Evolutionary conservation across 2,797 vertebrate genomes (phyloP).

Genomic region (Morelia viridis): DNA sequence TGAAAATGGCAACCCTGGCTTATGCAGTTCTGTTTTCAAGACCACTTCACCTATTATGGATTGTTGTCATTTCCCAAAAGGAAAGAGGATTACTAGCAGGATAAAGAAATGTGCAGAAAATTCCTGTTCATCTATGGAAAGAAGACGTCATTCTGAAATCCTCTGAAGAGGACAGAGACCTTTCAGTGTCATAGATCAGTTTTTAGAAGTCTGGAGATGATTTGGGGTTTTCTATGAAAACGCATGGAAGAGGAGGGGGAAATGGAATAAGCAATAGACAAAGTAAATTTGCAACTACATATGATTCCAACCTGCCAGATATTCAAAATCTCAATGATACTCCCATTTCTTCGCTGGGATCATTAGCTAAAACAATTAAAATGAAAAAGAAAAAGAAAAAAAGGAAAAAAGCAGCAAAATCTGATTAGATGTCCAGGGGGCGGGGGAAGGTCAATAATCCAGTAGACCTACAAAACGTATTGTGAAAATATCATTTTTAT

Average conservation of each 20-base stretch:
- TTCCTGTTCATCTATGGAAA: constrained; percentile 1
- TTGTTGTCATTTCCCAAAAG: constrained; percentile 13
- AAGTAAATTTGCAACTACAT: not conserved
- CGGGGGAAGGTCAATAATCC: constrained; percentile 60
- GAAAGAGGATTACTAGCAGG: not conserved
- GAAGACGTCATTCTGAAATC: not conserved
- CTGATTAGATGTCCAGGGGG: constrained; percentile 50
- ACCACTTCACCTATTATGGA: not conserved
- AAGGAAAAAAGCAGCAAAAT: not conserved
- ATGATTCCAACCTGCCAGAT: not conserved
- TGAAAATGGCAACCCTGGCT: constrained; percentile 8
- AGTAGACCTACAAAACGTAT: constrained; percentile 58
- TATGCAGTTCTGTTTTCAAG: not conserved
- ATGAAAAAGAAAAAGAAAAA: not conserved
- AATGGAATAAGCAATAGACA: not conserved
- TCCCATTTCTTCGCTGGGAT: constrained; percentile 47
- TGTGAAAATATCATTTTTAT: constrained; percentile 57
- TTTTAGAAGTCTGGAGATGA: not conserved
- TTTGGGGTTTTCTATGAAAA: not conserved
- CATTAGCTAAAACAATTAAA: constrained; percentile 62
- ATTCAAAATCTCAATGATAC: not conserved
- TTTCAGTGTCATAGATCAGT: constrained; percentile 15
- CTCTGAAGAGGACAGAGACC: not conserved
- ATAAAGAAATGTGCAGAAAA: not conserved
- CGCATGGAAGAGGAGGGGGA: not conserved